phyloP scores from a whole-genome alignment of 2,797 vertebrate genomes.

The Taenioides sp. region DNA sequence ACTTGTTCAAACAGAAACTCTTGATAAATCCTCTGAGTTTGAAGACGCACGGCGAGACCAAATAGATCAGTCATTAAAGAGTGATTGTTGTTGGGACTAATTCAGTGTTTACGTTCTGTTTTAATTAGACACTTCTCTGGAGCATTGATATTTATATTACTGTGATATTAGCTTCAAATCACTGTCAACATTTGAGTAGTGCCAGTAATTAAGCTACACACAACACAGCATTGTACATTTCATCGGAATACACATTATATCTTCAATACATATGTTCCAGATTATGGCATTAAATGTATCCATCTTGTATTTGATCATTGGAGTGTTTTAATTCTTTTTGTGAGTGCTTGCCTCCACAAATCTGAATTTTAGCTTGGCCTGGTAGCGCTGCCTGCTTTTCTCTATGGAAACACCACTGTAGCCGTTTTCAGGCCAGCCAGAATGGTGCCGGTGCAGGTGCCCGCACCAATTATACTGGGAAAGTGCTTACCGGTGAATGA shows the following conservation, averaged over 20 bases:
- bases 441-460: too few relatives aligned
- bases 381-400: too few relatives aligned
- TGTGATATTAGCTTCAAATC: constrained; percentile 46
- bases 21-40: background rate
- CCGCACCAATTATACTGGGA: too few relatives aligned
- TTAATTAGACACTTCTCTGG: constrained; percentile 34
- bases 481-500: too few relatives aligned
- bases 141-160: constrained; percentile 38
- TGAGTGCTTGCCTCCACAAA: too few relatives aligned
- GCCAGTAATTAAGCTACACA: constrained; percentile 36
- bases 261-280: too few relatives aligned
- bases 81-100: constrained; percentile 21
- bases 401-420: too few relatives aligned
- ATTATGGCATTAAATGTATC: too few relatives aligned
- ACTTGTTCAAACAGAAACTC: background rate
- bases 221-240: constrained; percentile 31
- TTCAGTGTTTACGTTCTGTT: constrained; percentile 26
- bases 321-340: too few relatives aligned
- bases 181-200: constrained; percentile 33
- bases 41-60: background rate
- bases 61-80: background rate
- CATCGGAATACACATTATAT: constrained; percentile 2
- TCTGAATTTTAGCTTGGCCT: too few relatives aligned
- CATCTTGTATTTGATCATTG: too few relatives aligned
- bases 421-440: too few relatives aligned